Evolutionary conservation across 2,113 vertebrate species (phyloP), one percentile per base, ranked within the genome.

Genomic region (Cariama cristata): DNA sequence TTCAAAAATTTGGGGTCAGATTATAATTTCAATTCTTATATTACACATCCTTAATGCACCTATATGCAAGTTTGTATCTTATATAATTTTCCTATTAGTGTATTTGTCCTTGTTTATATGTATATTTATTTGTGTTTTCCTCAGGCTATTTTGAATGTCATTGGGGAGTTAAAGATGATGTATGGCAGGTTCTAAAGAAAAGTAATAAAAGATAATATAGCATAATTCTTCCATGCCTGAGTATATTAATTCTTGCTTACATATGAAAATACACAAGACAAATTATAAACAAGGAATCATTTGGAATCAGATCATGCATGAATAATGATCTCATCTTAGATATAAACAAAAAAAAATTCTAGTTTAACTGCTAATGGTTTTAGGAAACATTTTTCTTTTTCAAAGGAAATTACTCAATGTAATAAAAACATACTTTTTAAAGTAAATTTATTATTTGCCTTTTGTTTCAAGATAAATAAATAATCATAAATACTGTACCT

Each of bases 241-340:
- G 16, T 95, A 87, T 98, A 97, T 97, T 98, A 98, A 98, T 97
- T 97, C 96, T 95, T 94, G 93, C 82, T 98, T 98, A 94, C 96
- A 92, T 97, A 97, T 98, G 93, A 96, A 98, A 97, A 97, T 93
- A 83, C 62, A 90, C 72, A 93, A 95, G 97, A 88, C 94, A 97
- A 97, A 91, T 87, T 89, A 93, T 97, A 95, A 98, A 94, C 79
- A 96, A 97, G 79, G 82, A 97, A 94, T 95, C 81, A 72, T 59
- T 94, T 95, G 92, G 80, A 97, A 97, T 95, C 94, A 93, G 95
- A 96, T 97, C 98, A 87, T 95, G 77, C 89, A 89, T 90, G 83
- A 97, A 79, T 98, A 97, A 97, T 86, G 84, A 82, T 79, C 83
- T 92, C 90, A 96, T 96, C 95, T 93, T 73, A 85, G 59, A 97